Evolutionary conservation across 2,888 invertebrate species (phyloP).

Genomic region (Diarsia rubi): DNA sequence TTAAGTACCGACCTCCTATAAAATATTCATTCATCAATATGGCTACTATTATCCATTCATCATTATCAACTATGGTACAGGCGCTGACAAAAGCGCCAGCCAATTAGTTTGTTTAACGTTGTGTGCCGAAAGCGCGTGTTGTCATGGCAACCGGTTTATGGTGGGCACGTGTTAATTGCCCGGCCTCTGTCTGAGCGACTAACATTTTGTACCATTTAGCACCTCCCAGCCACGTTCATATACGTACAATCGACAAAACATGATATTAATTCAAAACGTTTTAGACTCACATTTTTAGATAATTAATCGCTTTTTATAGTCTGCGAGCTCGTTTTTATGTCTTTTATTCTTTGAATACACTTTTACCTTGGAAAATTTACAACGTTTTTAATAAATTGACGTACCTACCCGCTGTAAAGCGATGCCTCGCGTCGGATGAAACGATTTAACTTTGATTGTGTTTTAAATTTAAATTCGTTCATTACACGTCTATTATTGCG

Average conservation of each 20-base stretch:
- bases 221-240: constrained; percentile 68
- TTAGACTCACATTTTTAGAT: constrained; percentile 50
- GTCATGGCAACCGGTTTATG: constrained; percentile 79
- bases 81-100: constrained; percentile 76
- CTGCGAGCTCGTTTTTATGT: constrained; percentile 22
- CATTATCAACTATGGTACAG: constrained; percentile 72
- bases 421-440: constrained; percentile 33
- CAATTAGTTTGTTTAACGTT: constrained; percentile 87
- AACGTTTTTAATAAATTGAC: constrained; percentile 41
- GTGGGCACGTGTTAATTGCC: constrained; percentile 84
- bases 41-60: constrained; percentile 62
- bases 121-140: constrained; percentile 75
- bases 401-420: constrained; percentile 31
- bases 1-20: constrained; percentile 51
- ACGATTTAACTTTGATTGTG: constrained; percentile 54
- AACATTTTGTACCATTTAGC: constrained; percentile 83
- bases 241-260: constrained; percentile 48
- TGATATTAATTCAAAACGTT: constrained; percentile 55
- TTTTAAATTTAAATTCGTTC: constrained; percentile 55
- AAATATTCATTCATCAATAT: constrained; percentile 72
- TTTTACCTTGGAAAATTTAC: constrained; percentile 24
- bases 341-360: constrained; percentile 27
- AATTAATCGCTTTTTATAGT: constrained; percentile 38
- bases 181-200: constrained; percentile 73
- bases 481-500: constrained; percentile 53